Evolutionary conservation across 1,140 invertebrate species (phyloP).

Genomic region (Zaprionus tsacasi): DNA sequence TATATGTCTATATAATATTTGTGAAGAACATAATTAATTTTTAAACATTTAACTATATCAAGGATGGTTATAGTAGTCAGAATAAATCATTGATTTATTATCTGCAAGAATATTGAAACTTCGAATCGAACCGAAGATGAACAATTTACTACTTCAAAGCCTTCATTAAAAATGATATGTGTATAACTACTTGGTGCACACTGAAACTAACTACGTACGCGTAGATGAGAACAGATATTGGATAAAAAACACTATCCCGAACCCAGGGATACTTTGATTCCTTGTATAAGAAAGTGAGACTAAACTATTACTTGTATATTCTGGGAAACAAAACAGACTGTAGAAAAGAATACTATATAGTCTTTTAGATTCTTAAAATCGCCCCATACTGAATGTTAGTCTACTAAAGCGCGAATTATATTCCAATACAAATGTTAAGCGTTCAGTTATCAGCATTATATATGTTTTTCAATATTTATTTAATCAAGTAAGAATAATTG

Average conservation of each 20-base stretch:
- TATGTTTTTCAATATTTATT: constrained; percentile 19
- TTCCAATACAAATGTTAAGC: constrained; percentile 76
- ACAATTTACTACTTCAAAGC: background rate
- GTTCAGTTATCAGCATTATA: constrained; percentile 53
- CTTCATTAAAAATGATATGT: constrained; percentile 25
- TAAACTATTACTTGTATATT: background rate
- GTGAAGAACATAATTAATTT: too few species aligned
- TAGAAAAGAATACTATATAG: background rate
- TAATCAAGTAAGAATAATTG: constrained; percentile 23
- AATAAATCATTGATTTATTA: background rate
- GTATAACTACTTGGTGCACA: constrained; percentile 27
- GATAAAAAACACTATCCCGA: background rate
- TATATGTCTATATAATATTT: background rate
- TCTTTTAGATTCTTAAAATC: background rate
- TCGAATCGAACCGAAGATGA: background rate
- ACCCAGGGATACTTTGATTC: background rate
- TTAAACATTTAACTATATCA: too few species aligned
- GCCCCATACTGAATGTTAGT: background rate
- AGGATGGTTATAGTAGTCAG: background rate
- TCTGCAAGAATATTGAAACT: constrained; percentile 3
- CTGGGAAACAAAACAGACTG: background rate
- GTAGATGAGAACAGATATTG: background rate
- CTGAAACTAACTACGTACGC: constrained; percentile 16
- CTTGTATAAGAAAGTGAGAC: background rate
- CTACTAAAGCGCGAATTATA: constrained; percentile 59